Conservation (phyloP, 2,113 vertebrate genomes). For the Irena cyanogastra region DNA sequence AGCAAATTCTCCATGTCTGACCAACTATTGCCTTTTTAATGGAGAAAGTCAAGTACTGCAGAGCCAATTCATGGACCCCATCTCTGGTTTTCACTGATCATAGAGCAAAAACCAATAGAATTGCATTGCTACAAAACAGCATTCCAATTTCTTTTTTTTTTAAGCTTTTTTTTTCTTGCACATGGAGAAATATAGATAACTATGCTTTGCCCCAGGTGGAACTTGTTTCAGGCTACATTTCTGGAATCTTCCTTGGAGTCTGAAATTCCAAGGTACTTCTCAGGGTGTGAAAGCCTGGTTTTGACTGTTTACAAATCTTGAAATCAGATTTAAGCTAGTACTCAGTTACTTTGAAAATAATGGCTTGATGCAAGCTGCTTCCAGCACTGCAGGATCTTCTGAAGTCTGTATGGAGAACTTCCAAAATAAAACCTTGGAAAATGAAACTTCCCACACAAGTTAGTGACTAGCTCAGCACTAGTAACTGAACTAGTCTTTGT, state of each 20-base stretch:
- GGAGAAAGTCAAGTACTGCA: not conserved
- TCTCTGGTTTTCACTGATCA: not conserved
- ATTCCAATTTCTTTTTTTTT: too few relatives aligned
- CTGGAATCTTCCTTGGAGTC: not conserved
- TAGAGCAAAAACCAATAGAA: not conserved
- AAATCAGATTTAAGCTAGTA: not conserved
- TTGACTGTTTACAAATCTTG: not conserved
- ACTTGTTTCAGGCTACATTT: not conserved
- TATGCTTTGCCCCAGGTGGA: not conserved
- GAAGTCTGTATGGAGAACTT: not conserved
- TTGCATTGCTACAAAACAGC: fast-evolving
- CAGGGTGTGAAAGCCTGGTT: not conserved
- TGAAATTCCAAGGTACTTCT: not conserved
- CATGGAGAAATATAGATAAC: not conserved
- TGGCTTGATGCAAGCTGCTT: not conserved
- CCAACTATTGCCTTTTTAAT: not conserved
- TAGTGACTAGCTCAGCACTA: not conserved
- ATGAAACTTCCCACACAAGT: not conserved
- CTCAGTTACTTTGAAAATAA: not conserved
- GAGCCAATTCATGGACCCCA: not conserved
- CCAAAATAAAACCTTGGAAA: not conserved
- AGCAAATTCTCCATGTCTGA: not conserved
- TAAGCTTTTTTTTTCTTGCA: too few relatives aligned
- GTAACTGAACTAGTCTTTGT: not conserved
- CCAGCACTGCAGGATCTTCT: not conserved